Evolutionary conservation across 2,888 invertebrate species (phyloP).

Genomic region (Eulithis prunata): DNA sequence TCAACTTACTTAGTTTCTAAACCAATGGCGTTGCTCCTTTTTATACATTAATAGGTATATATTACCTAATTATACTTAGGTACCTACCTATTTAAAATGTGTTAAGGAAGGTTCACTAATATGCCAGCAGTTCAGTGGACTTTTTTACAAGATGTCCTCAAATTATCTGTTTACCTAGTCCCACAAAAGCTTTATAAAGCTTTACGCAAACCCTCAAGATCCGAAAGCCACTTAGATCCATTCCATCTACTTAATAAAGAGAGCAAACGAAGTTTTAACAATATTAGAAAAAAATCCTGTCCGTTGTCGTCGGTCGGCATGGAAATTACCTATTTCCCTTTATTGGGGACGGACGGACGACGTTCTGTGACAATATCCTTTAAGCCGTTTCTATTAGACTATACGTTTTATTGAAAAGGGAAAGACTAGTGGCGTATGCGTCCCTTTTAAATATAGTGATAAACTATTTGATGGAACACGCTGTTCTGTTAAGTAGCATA

Average conservation of each 20-base stretch:
- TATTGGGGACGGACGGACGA: constrained; percentile 22
- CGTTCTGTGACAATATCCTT: constrained; percentile 18
- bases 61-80: no score
- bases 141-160: neutral
- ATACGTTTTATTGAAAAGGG: constrained; percentile 29
- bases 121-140: no score
- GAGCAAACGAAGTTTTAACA: constrained; percentile 24
- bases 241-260: constrained; percentile 21
- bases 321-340: constrained; percentile 35
- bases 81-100: no score
- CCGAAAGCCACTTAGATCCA: constrained; percentile 12
- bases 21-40: no score
- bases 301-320: constrained; percentile 24
- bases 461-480: constrained; percentile 1
- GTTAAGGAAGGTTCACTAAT: no score
- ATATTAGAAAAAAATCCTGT: constrained; percentile 25
- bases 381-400: constrained; percentile 12
- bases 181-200: constrained; percentile 4
- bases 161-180: neutral
- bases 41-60: no score
- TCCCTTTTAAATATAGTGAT: constrained; percentile 17
- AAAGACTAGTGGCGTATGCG: neutral
- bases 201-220: neutral
- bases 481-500: no score
- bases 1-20: no score